A percentile compares a stretch with the other conserved stretches of the same genome.
phyloP scores from a whole-genome alignment of 2,888 invertebrate genomes.

The Euspilapteryx auroguttella region DNA sequence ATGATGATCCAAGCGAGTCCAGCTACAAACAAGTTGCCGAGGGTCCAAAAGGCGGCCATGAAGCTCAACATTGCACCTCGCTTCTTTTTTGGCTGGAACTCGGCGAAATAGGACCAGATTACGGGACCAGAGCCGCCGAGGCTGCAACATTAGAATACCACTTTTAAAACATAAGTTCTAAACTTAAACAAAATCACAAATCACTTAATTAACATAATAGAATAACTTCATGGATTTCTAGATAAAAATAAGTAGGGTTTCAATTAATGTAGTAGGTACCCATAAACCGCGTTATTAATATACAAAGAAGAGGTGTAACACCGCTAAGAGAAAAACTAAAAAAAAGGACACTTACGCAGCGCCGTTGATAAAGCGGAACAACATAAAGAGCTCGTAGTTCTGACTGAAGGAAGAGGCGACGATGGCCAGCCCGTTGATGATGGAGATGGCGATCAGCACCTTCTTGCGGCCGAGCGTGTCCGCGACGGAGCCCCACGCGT shows the following conservation, averaged over 20 bases:
- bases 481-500: conserved; percentile 90
- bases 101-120: conserved; percentile 94
- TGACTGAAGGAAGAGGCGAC: conserved; percentile 90
- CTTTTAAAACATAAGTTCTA: too few species aligned
- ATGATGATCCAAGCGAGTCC: conserved; percentile 79
- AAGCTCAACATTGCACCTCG: conserved; percentile 91
- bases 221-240: too few species aligned
- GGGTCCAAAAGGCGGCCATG: conserved; percentile 95
- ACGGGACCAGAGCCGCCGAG: conserved; percentile 90
- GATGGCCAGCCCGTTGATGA: conserved; percentile 88
- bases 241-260: too few species aligned
- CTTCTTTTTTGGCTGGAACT: conserved; percentile 89
- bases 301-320: not conserved
- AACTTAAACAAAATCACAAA: too few species aligned
- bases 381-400: conserved; percentile 84
- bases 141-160: conserved; percentile 52
- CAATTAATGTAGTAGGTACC: too few species aligned
- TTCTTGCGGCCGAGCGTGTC: conserved; percentile 86
- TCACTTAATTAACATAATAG: too few species aligned
- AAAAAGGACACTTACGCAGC: conserved; percentile 76
- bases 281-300: too few species aligned
- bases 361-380: conserved; percentile 89
- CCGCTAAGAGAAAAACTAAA: not conserved
- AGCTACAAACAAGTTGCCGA: conserved; percentile 90
- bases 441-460: conserved; percentile 85